Evolutionary conservation across 2,888 invertebrate species (phyloP).

Genomic region (Leucophenga montana): DNA sequence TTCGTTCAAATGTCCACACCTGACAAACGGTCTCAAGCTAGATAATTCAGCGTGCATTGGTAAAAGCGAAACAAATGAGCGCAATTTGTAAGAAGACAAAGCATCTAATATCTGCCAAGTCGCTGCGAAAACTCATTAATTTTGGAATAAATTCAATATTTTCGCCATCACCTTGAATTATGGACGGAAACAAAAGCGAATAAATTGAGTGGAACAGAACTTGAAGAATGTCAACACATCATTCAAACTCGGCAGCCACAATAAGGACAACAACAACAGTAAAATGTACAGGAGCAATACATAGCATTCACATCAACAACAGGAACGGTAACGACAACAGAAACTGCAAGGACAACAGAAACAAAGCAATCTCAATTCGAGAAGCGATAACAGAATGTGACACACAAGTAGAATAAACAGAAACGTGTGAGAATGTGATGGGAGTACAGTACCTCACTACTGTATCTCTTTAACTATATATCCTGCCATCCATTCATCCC

Average conservation of each 20-base stretch:
- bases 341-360: conserved; percentile 3
- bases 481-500: too few relatives aligned
- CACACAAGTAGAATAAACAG: background rate
- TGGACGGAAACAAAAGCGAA: conserved; percentile 16
- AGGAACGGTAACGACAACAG: background rate
- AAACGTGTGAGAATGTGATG: background rate
- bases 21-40: conserved; percentile 1
- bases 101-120: conserved; percentile 12
- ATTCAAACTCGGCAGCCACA: conserved; percentile 2
- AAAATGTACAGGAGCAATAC: background rate
- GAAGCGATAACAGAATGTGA: conserved; percentile 9
- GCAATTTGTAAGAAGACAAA: conserved; percentile 17
- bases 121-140: conserved; percentile 7
- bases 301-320: conserved; percentile 5
- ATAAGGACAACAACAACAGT: background rate
- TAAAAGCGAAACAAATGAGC: conserved; percentile 5
- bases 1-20: background rate
- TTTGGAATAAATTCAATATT: conserved; percentile 18
- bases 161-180: conserved; percentile 20
- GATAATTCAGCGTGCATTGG: background rate
- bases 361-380: conserved; percentile 14
- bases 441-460: background rate
- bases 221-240: conserved; percentile 20
- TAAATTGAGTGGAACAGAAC: conserved; percentile 21
- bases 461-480: background rate